Evolutionary conservation across 2,113 vertebrate genomes (phyloP), one percentile per base, ranked within the genome.

Genomic region (Rhinichthys klamathensis): DNA sequence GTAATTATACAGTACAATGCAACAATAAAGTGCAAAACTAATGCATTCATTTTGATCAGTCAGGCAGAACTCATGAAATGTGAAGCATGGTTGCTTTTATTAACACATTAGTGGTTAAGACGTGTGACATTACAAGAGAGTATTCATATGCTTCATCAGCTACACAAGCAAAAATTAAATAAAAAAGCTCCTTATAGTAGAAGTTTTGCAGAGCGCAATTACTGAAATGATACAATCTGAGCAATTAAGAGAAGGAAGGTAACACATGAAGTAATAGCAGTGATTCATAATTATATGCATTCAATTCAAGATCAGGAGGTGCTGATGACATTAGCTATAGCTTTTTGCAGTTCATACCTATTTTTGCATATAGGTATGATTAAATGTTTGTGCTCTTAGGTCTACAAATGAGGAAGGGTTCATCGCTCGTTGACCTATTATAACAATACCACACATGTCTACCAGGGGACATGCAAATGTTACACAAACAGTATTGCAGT

Each of bases 101-200:
- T 89, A 87, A 84, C 84, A 87, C 80, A 86, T 89, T 89, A 87
- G 86, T 87, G 83, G 83, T 85, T 85, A 84, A 65, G 69, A 84
- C 80, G 35, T 85, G 88, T 87, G 88, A 80, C 86, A 87, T 85
- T 82, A 81, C 46, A 70, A 54, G 56, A 75, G 76, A 88, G 56
- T 83, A 82, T 78, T 23, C 83, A 85, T 87, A 86, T 67, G 78
- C 44, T 78, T 89, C 56, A 74, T 67, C 54, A 74, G 30, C 82
- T 89, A 84, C 38, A 87, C 63, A 86, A 87, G 86, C 84, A 84
- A 84, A 83, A 79, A 67, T 23, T 58, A 75, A 84, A 83, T 23
- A 61, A 60, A 49, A 7, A 54, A 72, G 54, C 54, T 23, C 13
- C 44, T 51, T 23, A 67, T 65, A 83, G 61, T 30, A 60, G 73